Percentiles rank a stretch among this genome's conserved stretches.
phyloP scores from a whole-genome alignment of 2,888 invertebrate species.

The Folsomia manolachei region DNA sequence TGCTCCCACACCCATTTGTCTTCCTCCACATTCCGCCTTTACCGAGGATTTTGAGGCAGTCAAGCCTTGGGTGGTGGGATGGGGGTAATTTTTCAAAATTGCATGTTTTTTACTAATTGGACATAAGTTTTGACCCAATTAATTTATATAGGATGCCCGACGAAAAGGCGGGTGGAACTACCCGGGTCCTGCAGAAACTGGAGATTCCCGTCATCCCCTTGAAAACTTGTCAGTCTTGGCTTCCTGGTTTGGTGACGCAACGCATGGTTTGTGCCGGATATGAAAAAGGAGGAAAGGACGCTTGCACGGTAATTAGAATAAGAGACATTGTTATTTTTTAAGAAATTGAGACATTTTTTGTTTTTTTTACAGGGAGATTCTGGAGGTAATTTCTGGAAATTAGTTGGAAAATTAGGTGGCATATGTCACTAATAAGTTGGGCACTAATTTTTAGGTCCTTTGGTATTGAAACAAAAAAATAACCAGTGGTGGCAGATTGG shows the following conservation, averaged over 20 bases:
- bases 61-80: constrained; percentile 34
- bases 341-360: constrained; percentile 12
- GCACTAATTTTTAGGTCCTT: constrained; percentile 24
- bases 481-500: constrained; percentile 44
- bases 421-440: not conserved
- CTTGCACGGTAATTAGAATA: constrained; percentile 23
- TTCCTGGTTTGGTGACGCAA: constrained; percentile 27
- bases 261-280: constrained; percentile 44
- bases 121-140: constrained; percentile 40
- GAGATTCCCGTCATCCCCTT: constrained; percentile 34
- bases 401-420: not conserved
- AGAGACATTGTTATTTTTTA: constrained; percentile 2
- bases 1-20: constrained; percentile 46
- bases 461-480: constrained; percentile 22
- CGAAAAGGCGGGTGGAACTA: constrained; percentile 43
- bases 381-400: constrained; percentile 13
- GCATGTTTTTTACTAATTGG: constrained; percentile 10
- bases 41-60: constrained; percentile 6
- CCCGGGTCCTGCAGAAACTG: constrained; percentile 45
- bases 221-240: constrained; percentile 26
- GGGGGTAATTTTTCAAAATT: too few relatives aligned
- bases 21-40: constrained; percentile 24
- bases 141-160: too few relatives aligned
- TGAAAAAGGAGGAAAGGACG: constrained; percentile 18
- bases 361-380: constrained; percentile 26